Percentiles rank a stretch among this genome's conserved stretches.
phyloP scores from a whole-genome alignment of 1,140 invertebrate genomes.

The Drosophila athabasca region DNA sequence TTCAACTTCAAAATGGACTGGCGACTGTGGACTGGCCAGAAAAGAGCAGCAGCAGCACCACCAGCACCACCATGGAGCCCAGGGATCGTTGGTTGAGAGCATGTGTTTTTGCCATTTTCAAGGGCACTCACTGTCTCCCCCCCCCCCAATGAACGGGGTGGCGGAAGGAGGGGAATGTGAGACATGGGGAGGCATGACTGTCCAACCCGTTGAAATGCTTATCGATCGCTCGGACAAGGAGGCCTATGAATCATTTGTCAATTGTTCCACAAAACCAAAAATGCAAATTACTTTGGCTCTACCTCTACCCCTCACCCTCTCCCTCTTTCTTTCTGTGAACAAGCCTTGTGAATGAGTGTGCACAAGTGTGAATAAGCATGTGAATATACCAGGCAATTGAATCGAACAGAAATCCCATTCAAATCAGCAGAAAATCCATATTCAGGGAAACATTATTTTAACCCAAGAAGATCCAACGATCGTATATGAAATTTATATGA shows the following conservation, averaged over 20 bases:
- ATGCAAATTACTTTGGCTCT: conserved; percentile 41
- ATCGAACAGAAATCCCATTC: too few species aligned
- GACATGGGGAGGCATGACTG: conserved; percentile 14
- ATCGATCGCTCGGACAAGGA: conserved; percentile 32
- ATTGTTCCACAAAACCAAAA: conserved; percentile 33
- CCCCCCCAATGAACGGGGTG: conserved; percentile 4
- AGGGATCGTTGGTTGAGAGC: conserved; percentile 45
- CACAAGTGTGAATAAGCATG: conserved; percentile 22
- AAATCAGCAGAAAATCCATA: too few species aligned
- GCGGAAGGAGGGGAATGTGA: neutral
- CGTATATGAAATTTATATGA: too few species aligned
- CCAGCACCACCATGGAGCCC: neutral
- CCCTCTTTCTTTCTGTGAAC: neutral
- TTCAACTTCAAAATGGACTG: conserved; percentile 21
- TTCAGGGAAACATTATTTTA: too few species aligned
- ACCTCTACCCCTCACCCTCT: neutral
- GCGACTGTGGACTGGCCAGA: conserved; percentile 40
- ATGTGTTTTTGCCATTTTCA: conserved; percentile 77
- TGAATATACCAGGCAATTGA: too few species aligned
- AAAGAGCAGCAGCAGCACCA: conserved; percentile 15
- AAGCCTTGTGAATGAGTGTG: too few species aligned
- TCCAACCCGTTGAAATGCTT: conserved; percentile 57
- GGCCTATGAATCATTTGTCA: conserved; percentile 68
- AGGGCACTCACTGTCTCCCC: conserved; percentile 54
- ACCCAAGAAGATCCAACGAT: too few species aligned